Evolutionary conservation across 2,888 invertebrate genomes (phyloP).

Genomic region (Morpho deidamia): DNA sequence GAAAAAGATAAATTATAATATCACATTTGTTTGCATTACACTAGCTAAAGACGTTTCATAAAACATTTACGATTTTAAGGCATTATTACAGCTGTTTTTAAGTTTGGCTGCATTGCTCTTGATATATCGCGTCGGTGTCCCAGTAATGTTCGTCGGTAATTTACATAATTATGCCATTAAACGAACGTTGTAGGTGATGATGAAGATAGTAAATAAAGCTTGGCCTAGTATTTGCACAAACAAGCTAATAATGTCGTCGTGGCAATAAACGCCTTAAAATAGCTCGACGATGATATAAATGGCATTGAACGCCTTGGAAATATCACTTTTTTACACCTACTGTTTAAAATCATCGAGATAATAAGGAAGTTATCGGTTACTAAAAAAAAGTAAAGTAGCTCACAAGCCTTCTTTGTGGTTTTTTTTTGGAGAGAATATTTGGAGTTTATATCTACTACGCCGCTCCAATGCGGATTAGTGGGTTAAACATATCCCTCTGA

Average conservation of each 20-base stretch:
- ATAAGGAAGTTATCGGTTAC: neutral
- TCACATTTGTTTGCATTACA: no score
- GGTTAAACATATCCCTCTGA: no score
- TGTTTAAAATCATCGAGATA: neutral
- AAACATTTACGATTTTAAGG: neutral
- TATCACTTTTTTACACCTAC: neutral
- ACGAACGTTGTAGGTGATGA: slow-evolving; percentile 8
- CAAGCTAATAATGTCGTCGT: slow-evolving; percentile 19
- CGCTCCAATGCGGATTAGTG: neutral
- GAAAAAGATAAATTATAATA: no score
- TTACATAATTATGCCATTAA: slow-evolving; percentile 10
- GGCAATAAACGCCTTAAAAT: slow-evolving; percentile 19
- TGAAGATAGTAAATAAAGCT: slow-evolving; percentile 13
- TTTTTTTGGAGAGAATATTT: no score
- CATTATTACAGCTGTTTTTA: neutral
- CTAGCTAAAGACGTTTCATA: no score
- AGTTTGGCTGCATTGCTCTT: neutral
- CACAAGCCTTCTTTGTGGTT: no score
- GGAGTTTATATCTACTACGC: neutral
- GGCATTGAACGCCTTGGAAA: slow-evolving; percentile 7
- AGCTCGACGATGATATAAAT: slow-evolving; percentile 12
- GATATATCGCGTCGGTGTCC: neutral
- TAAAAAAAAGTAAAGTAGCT: neutral
- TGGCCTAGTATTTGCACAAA: slow-evolving; percentile 18
- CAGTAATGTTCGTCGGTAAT: neutral